phyloP scores from a whole-genome alignment of 2,888 invertebrate genomes.

The Cyaniris semiargus region DNA sequence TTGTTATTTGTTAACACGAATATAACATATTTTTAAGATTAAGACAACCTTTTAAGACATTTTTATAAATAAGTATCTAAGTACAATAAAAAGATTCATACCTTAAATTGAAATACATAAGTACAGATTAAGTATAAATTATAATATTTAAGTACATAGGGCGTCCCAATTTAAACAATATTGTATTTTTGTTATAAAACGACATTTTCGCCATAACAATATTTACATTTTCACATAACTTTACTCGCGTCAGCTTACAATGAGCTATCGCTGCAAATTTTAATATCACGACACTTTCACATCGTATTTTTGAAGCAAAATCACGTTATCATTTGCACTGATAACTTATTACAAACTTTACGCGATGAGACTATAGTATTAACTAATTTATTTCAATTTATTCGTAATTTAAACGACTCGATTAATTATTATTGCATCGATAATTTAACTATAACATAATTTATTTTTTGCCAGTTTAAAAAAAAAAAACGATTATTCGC shows the following conservation, averaged over 20 bases:
- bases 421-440: neutral
- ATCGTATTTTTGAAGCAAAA: too few relatives aligned
- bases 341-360: neutral
- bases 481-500: neutral
- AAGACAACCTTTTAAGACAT: neutral
- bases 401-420: neutral
- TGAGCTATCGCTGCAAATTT: neutral
- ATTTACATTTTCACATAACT: conserved; percentile 46
- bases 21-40: neutral
- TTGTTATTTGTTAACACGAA: neutral
- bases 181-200: conserved; percentile 54
- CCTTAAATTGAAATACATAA: neutral
- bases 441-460: neutral
- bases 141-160: neutral
- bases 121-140: neutral
- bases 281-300: too few relatives aligned
- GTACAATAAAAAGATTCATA: neutral
- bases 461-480: neutral
- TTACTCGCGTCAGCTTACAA: neutral
- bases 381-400: neutral
- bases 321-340: too few relatives aligned
- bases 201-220: conserved; percentile 48
- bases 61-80: neutral
- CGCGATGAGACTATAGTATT: neutral
- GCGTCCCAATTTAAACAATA: conserved; percentile 7